Evolutionary conservation across 1,140 invertebrate genomes (phyloP), one percentile per base, ranked within the genome.

Genomic region (Penaeus japonicus): DNA sequence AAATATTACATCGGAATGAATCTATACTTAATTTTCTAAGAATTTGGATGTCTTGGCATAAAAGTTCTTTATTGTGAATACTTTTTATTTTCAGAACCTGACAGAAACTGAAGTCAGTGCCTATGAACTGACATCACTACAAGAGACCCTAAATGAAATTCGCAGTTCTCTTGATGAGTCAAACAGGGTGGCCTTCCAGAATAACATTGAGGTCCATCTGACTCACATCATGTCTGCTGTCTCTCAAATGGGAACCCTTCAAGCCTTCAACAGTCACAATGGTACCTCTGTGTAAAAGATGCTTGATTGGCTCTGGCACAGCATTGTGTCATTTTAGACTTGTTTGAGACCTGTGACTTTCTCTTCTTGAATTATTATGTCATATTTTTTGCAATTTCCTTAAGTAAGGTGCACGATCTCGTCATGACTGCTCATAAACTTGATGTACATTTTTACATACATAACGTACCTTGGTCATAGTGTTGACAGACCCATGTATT

Each of bases 111-210:
- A 98, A 92, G 95, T 96, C 92, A 98, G 97, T 93, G 95, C 96
- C 5, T 97, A 98, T 93, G 97, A 99, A 92, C 93, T 98, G 83
- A 97, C 97, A 93, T 97, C 98, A 47, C 93, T 99, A 20, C 96
- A 98, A 94, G 97, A 97, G 53, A 97, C 97, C 35, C 95, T 99
- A 92, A 95, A 96, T 91, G 96, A 98, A 91, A 97, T 99, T 55
- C 96, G 96, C 93, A 94, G 95, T 35, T 96, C 96, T 92, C 92
- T 98, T 32, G 95, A 95, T 91, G 94, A 95, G 17, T 93, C 95
- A 70, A 98, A 98, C 93, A 94, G 96, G 89, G 95, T 95, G 91
- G 93, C 95, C 35, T 99, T 99, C 93, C 96, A 98, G 92, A 97
- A 97, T 93, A 95, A 95, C 92, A 95, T 99, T 20, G 97, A 99